Evolutionary conservation across 2,113 vertebrate genomes (phyloP), one percentile per base, ranked within the genome.

Genomic region (Mastomys natalensis): DNA sequence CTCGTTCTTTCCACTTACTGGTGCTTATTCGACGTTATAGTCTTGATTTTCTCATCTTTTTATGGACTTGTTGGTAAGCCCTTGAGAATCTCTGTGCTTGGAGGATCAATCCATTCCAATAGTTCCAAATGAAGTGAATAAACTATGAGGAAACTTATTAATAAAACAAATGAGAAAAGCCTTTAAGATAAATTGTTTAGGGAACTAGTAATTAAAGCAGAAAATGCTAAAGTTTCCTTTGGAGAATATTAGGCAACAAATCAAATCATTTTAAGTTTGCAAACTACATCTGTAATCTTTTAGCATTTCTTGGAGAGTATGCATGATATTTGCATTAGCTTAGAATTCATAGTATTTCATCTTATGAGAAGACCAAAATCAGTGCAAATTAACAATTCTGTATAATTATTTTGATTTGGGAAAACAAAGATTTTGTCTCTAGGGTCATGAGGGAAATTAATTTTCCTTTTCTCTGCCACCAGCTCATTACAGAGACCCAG

Each of bases 131-230:
- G 43, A 70, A 86, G n/a, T 92, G 2, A 45, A 60, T 88, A 82
- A 96, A 70, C 43, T 60, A 81, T 37, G 5, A 90, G 45, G 60
- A 92, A 90, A 93, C 40, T 89, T 96, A 94, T 90, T 94, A 92
- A 90, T 84, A 96, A 96, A 96, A 60, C 53, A 96, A 96, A 91
- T 78, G 22, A 96, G 72, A 95, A 96, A 92, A 92, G 66, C 68
- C 37, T 68, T 92, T 70, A 76, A 80, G 8, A 90, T 96, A 40
- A 96, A 96, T 95, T 97, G 40, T 80, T 86, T 88, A 62, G 58
- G 81, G 72, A 90, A 72, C 92, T 87, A 96, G 48, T 92, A 97
- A 95, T 93, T 97, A 97, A 95, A 97, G 91, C 37, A 97, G 66
- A 96, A 96, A 94, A 89, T 68, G 48, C 80, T 92, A 13, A 96